phyloP scores from a whole-genome alignment of 2,113 vertebrate species.

The Erpornis zantholeuca region DNA sequence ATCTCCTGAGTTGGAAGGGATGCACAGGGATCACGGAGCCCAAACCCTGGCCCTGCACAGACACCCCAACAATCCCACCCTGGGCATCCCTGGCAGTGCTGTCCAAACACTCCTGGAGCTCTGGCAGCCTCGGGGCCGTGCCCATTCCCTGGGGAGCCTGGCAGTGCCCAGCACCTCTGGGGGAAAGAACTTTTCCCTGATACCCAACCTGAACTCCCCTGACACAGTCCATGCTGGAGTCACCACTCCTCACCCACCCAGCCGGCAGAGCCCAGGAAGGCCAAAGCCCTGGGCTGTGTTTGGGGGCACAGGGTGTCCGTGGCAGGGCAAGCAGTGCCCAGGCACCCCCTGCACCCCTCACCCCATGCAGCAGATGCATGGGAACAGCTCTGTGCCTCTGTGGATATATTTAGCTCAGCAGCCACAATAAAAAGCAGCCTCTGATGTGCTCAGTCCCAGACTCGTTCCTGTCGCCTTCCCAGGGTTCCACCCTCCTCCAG shows the following conservation, averaged over 20 bases:
- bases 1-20: background rate
- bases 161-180: background rate
- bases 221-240: accelerated
- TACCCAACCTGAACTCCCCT: accelerated
- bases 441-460: background rate
- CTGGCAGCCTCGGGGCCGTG: background rate
- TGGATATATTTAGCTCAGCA: slow-evolving; percentile 1
- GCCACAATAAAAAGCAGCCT: slow-evolving; percentile 17
- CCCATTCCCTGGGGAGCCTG: background rate
- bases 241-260: background rate
- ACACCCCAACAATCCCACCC: background rate
- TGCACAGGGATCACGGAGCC: background rate
- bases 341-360: background rate
- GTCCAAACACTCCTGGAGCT: background rate
- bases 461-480: background rate
- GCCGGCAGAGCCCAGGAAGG: background rate
- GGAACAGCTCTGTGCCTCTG: background rate
- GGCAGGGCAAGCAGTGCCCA: too few relatives aligned
- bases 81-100: accelerated
- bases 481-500: slow-evolving; percentile 6
- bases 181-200: background rate
- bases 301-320: too few relatives aligned
- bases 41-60: background rate
- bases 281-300: background rate
- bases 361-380: accelerated